Conservation (phyloP, 2,888 invertebrate genomes). For the Polietes domitor region DNA sequence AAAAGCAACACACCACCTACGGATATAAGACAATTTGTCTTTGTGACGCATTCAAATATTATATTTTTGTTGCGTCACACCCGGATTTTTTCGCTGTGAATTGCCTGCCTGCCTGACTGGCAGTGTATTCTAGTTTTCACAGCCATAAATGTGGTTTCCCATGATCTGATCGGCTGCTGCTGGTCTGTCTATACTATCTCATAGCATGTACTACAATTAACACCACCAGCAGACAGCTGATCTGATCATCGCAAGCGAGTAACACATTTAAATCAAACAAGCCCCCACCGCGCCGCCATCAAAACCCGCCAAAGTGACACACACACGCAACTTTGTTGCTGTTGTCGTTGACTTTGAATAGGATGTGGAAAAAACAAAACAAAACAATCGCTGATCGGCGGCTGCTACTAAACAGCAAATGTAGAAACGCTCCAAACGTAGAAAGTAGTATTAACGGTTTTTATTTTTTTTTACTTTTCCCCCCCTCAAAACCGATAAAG, state of each 20-base stretch:
- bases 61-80: slow-evolving; percentile 54
- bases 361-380: not conserved
- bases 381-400: not conserved
- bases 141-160: not conserved
- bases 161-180: too few relatives aligned
- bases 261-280: not conserved
- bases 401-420: not conserved
- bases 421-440: not conserved
- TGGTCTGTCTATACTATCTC: too few relatives aligned
- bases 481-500: too few relatives aligned
- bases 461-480: too few relatives aligned
- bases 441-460: slow-evolving; percentile 27
- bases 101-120: not conserved
- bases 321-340: not conserved
- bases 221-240: slow-evolving; percentile 41
- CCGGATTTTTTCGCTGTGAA: slow-evolving; percentile 49
- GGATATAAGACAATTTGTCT: not conserved
- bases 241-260: slow-evolving; percentile 55
- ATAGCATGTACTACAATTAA: not conserved
- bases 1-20: slow-evolving; percentile 16
- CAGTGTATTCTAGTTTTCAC: not conserved
- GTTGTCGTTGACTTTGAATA: not conserved
- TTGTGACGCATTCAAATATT: slow-evolving; percentile 20
- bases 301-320: not conserved
- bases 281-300: not conserved